These are phyloP conservation scores for Clanis bilineata DNA, from an alignment of 2,888 invertebrate genomes.

Conservation along the genomic window DNA sequence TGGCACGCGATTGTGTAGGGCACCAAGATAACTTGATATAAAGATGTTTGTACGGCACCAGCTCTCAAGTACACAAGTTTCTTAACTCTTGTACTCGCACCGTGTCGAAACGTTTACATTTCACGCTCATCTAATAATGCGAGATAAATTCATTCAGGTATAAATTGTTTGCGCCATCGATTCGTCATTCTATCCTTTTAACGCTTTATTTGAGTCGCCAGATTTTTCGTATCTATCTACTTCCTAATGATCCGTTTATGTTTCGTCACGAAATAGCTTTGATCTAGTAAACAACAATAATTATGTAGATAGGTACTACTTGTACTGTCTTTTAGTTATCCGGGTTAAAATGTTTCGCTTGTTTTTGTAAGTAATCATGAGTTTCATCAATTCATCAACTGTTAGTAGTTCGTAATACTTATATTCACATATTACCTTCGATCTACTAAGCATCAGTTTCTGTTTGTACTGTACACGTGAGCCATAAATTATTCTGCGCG, in stretches of 20 bases:
- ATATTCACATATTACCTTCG: background rate
- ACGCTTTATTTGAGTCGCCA: background rate
- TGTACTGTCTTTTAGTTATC: too few relatives aligned
- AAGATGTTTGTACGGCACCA: background rate
- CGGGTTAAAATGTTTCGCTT: too few relatives aligned
- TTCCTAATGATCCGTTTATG: background rate
- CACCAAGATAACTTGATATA: background rate
- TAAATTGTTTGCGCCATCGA: constrained; percentile 21
- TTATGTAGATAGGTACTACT: background rate
- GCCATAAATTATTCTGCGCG: constrained; percentile 15
- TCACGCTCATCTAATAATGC: constrained; percentile 49
- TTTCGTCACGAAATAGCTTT: background rate
- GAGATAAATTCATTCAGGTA: constrained; percentile 45
- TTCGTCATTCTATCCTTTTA: background rate
- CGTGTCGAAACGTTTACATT: constrained; percentile 51
- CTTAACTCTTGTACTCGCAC: constrained; percentile 39
- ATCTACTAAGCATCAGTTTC: background rate
- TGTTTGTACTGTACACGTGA: background rate
- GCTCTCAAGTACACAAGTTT: constrained; percentile 32
- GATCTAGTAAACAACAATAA: background rate
- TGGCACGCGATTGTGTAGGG: background rate
- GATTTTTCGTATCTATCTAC: background rate
- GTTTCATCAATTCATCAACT: too few relatives aligned
- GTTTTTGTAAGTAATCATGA: background rate
- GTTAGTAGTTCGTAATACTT: background rate